Evolutionary conservation across 2,888 invertebrate genomes (phyloP).

Genomic region (Geophilus truncorum): DNA sequence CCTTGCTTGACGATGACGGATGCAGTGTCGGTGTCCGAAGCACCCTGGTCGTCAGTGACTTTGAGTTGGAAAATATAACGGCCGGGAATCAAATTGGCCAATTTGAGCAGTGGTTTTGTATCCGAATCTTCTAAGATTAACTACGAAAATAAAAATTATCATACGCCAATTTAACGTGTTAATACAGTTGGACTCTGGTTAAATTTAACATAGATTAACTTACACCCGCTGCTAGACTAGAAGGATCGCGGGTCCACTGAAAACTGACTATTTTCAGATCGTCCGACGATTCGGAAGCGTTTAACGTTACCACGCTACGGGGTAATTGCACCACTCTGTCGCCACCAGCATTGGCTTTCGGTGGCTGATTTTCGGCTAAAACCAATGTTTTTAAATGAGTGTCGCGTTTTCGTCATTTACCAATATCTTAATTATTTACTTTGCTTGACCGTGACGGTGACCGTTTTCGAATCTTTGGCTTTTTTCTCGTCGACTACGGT

Average conservation of each 20-base stretch:
- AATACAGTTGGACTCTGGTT: no score
- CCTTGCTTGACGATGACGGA: constrained; percentile 72
- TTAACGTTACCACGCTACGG: constrained; percentile 66
- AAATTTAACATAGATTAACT: no score
- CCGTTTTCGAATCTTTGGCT: constrained; percentile 67
- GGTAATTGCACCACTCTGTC: constrained; percentile 74
- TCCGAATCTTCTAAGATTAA: constrained; percentile 71
- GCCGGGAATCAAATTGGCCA: constrained; percentile 79
- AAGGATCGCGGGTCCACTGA: constrained; percentile 72
- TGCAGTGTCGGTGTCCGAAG: constrained; percentile 73
- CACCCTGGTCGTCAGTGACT: constrained; percentile 86
- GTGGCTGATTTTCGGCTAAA: constrained; percentile 79
- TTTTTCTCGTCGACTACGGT: constrained; percentile 78
- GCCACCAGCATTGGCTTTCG: constrained; percentile 82
- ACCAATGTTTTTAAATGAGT: no score
- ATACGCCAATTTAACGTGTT: no score
- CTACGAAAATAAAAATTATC: constrained; percentile 41
- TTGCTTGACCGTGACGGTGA: constrained; percentile 74
- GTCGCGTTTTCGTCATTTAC: no score
- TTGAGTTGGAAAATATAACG: constrained; percentile 81
- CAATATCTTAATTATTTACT: constrained; percentile 57
- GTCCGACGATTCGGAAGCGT: constrained; percentile 78
- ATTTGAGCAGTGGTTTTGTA: constrained; percentile 69
- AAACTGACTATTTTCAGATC: constrained; percentile 80
- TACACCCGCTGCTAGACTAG: constrained; percentile 68